Evolutionary conservation across 2,113 vertebrate species (phyloP).

Genomic region (Gulo gulo): DNA sequence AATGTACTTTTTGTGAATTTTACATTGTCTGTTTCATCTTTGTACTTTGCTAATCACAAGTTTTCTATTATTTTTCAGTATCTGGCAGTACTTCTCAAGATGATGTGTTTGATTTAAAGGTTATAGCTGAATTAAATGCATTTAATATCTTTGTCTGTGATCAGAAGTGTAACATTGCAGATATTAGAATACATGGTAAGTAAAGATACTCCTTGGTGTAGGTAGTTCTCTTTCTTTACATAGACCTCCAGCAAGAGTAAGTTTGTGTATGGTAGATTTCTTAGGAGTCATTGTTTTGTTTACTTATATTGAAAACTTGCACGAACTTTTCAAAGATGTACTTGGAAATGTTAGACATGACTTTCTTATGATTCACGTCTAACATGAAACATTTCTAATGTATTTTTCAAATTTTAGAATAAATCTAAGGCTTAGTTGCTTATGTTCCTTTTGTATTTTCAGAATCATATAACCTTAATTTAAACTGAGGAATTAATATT

Average conservation of each 20-base stretch:
- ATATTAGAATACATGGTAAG: conserved; percentile 93
- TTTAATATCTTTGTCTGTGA: conserved; percentile 92
- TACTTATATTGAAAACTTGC: not conserved
- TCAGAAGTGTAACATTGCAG: conserved; percentile 88
- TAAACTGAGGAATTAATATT: not conserved
- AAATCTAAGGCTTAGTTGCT: not conserved
- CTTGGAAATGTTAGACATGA: conserved; percentile 22
- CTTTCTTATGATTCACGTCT: not conserved
- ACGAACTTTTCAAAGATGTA: not conserved
- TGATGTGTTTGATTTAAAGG: conserved; percentile 88
- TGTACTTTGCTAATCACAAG: conserved; percentile 7
- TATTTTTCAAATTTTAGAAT: conserved; percentile 18
- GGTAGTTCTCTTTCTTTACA: not conserved
- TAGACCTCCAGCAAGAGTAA: not conserved
- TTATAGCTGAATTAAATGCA: conserved; percentile 88
- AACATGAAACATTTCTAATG: not conserved
- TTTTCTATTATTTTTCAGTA: conserved; percentile 74
- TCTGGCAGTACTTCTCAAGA: conserved; percentile 60
- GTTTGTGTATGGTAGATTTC: not conserved
- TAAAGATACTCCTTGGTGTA: not conserved
- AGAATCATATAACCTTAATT: conserved; percentile 7
- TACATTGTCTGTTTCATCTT: not conserved
- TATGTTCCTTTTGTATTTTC: conserved; percentile 18
- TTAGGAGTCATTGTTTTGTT: not conserved
- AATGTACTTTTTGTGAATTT: not conserved